Conservation (phyloP, 2,113 vertebrate genomes). For the Rutilus rutilus region DNA sequence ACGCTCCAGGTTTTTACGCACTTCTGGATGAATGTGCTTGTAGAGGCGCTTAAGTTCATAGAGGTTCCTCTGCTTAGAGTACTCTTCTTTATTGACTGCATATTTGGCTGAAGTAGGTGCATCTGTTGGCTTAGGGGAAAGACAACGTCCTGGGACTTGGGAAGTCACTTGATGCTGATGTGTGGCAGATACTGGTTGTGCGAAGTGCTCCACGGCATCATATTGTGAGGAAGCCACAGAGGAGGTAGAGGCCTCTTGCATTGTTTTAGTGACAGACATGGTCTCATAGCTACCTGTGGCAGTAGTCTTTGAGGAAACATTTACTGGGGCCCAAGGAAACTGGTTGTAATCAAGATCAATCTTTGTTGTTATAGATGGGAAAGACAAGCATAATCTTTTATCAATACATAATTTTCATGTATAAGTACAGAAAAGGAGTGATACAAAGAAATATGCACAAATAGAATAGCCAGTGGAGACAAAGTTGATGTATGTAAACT, state of each 20-base stretch:
- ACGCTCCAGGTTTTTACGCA: constrained; percentile 83
- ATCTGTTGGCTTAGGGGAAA: constrained; percentile 72
- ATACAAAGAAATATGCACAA: background rate
- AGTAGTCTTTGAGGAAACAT: constrained; percentile 69
- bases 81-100: constrained; percentile 74
- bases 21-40: constrained; percentile 83
- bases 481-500: background rate
- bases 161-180: constrained; percentile 69
- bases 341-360: constrained; percentile 82
- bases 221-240: constrained; percentile 64
- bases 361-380: constrained; percentile 70
- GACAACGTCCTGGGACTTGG: constrained; percentile 68
- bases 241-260: constrained; percentile 56
- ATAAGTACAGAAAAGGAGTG: background rate
- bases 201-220: constrained; percentile 74
- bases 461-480: background rate
- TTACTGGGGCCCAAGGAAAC: constrained; percentile 76
- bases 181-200: constrained; percentile 70
- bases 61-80: constrained; percentile 82
- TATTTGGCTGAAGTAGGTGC: constrained; percentile 63
- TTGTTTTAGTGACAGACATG: constrained; percentile 61
- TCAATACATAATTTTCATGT: constrained; percentile 18
- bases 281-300: constrained; percentile 67
- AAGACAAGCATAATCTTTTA: constrained; percentile 40
- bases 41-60: constrained; percentile 84